Evolutionary conservation across 2,113 vertebrate genomes (phyloP), one percentile per base, ranked within the genome.

Genomic region (Capra hircus): DNA sequence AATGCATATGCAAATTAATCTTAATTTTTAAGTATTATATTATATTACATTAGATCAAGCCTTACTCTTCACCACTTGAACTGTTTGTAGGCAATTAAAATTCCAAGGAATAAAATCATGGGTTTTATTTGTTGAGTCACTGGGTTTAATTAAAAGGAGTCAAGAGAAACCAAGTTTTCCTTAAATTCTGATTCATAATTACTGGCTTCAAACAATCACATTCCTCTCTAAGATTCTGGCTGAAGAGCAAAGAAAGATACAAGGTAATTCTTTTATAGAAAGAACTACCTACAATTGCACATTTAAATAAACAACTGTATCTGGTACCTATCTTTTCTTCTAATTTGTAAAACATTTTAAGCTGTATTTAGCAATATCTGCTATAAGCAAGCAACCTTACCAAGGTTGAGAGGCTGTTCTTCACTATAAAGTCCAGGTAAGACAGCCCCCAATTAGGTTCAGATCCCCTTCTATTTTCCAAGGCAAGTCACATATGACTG

Each of bases 111-210:
- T 93, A 88, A 89, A 95, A 93, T 60, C 53, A 94, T 93, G 71
- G 21, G 59, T 64, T 55, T 88, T 93, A 95, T 97, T 94, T 97
- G 91, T 97, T 97, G 94, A 96, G 78, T 94, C 97, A 97, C 19
- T 93, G 62, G 17, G 55, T 91, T 87, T 98, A 92, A 95, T 74
- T 80, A 60, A 94, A 96, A 81, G 53, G 92, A 94, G 55, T 88
- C 78, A 91, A 84, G 36, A 95, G 71, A 74, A 96, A 91, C 52
- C 43, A 92, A 80, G 16, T 71, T 97, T 97, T 91, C 45, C 60
- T 94, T 83, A 95, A 33, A 95, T 95, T 88, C 95, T 45, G 52
- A 93, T 93, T 87, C 62, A 84, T 59, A 89, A 97, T 84, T 53
- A 78, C 30, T 81, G 13, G 80, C 33, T 91, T 93, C 89, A 83